These are phyloP conservation scores for Bolinopsis microptera DNA, from an alignment of 37 sponge, comb jelly and placozoan species.

Conservation along the genomic window DNA sequence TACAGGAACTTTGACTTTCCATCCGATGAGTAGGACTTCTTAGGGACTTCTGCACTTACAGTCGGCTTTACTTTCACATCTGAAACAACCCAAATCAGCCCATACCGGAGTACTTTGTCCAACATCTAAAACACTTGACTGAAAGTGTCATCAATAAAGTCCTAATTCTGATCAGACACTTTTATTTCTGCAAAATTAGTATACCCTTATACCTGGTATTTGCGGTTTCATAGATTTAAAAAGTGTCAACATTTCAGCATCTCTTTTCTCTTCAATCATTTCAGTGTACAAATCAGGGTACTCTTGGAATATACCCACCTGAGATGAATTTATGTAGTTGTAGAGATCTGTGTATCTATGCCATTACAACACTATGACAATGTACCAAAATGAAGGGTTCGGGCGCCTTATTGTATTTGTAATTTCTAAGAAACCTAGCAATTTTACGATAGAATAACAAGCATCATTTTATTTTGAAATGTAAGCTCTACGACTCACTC, in stretches of 20 bases:
- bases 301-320: conserved; percentile 29
- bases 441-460: too few species aligned
- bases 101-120: not conserved
- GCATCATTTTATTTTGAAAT: too few species aligned
- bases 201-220: conserved; percentile 23
- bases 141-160: not conserved
- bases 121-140: not conserved
- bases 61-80: conserved; percentile 8
- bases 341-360: too few species aligned
- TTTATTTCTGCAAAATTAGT: too few species aligned
- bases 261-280: conserved; percentile 63
- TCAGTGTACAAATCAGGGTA: conserved; percentile 49
- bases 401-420: too few species aligned
- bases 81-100: too few species aligned
- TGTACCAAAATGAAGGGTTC: too few species aligned
- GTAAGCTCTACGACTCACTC: too few species aligned
- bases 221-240: conserved; percentile 60
- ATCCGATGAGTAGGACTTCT: conserved; percentile 20
- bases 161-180: too few species aligned
- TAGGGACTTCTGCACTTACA: not conserved
- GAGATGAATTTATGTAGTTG: too few species aligned
- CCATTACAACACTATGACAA: too few species aligned
- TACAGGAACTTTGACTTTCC: conserved; percentile 55
- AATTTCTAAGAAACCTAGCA: too few species aligned
- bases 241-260: not conserved